A percentile compares a stretch with the other conserved stretches of the same genome.
Conservation (phyloP, 1,140 invertebrate species). For the Pogonomyrmex californicus region DNA sequence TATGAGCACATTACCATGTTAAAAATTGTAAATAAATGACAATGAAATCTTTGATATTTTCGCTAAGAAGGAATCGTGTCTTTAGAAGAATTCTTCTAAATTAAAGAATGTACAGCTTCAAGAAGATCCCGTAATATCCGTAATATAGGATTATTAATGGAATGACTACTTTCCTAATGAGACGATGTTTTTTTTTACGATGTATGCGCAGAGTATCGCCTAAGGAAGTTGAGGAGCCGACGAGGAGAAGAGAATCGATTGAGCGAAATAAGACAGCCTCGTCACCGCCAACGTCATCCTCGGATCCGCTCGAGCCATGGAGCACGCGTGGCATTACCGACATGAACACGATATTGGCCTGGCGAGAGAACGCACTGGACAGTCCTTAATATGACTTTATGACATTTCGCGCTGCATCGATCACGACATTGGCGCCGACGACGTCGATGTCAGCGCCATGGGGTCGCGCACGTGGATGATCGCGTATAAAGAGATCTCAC, state of each 20-base stretch:
- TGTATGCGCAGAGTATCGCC: constrained; percentile 84
- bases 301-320: constrained; percentile 91
- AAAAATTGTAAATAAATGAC: neutral
- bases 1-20: neutral
- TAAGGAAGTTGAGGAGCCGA: constrained; percentile 72
- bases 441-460: constrained; percentile 6
- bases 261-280: constrained; percentile 71
- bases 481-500: neutral
- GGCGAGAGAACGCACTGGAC: constrained; percentile 85
- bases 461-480: constrained; percentile 21
- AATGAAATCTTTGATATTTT: neutral
- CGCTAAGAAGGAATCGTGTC: neutral
- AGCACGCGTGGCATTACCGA: constrained; percentile 90
- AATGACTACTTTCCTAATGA: constrained; percentile 64
- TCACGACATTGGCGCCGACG: neutral
- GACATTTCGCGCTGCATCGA: constrained; percentile 58
- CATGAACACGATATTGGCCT: constrained; percentile 91
- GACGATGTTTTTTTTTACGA: constrained; percentile 61
- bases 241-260: constrained; percentile 71
- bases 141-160: neutral
- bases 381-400: constrained; percentile 81
- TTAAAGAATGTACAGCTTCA: neutral
- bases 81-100: neutral
- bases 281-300: constrained; percentile 83
- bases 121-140: neutral